phyloP scores from a whole-genome alignment of 2,888 invertebrate species.

The Acanthacorydalis orientalis region DNA sequence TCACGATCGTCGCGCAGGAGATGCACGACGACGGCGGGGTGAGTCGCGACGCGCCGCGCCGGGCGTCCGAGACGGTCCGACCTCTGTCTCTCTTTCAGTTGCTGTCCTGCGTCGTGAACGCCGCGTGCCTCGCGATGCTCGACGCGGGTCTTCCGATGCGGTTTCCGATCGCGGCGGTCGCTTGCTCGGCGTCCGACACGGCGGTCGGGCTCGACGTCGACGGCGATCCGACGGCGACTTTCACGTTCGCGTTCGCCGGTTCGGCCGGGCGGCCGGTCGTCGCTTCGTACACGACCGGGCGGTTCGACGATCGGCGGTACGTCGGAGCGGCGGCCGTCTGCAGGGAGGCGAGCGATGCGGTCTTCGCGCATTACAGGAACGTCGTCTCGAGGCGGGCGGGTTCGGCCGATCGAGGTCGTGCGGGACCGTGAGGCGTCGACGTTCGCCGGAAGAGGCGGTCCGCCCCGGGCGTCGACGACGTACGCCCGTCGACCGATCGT shows the following conservation, averaged over 20 bases:
- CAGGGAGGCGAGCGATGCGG: constrained; percentile 42
- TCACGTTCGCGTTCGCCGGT: constrained; percentile 64
- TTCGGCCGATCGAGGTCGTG: no score
- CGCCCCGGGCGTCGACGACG: no score
- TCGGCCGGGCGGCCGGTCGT: constrained; percentile 32
- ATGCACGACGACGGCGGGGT: constrained; percentile 72
- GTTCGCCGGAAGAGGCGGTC: no score
- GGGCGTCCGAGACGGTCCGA: constrained; percentile 11
- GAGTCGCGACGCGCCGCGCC: constrained; percentile 7
- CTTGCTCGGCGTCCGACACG: constrained; percentile 44
- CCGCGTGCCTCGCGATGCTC: constrained; percentile 63
- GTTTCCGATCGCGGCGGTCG: constrained; percentile 62
- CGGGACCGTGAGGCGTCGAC: no score
- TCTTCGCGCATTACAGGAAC: constrained; percentile 59
- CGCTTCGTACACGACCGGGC: constrained; percentile 52
- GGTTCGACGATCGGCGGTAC: constrained; percentile 47
- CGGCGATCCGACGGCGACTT: constrained; percentile 33
- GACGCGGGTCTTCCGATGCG: constrained; percentile 74
- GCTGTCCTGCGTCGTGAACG: constrained; percentile 67
- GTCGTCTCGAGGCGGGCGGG: constrained; percentile 40
- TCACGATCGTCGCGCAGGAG: constrained; percentile 70
- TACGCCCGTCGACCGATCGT: no score
- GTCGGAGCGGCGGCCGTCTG: constrained; percentile 46
- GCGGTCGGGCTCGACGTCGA: constrained; percentile 25
- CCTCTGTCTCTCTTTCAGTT: constrained; percentile 38